Percentiles rank a stretch among this genome's conserved stretches.
These are phyloP conservation scores for Leucoma salicis DNA, from an alignment of 2,888 invertebrate genomes.

Conservation along the genomic window DNA sequence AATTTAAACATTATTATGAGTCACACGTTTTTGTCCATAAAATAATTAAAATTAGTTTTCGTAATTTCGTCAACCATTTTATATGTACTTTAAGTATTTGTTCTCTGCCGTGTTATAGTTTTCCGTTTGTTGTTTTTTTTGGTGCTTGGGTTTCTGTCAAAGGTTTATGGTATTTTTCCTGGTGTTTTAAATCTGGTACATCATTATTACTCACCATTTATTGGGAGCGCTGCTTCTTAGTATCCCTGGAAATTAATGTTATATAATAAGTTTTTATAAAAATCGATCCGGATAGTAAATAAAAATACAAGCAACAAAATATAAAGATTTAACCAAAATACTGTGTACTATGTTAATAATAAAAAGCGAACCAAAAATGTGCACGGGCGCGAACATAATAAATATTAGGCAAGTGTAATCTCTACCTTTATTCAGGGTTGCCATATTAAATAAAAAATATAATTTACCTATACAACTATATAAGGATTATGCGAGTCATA, in stretches of 20 bases:
- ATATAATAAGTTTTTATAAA: neutral
- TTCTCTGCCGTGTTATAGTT: constrained; percentile 32
- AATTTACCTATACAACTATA: too few species aligned
- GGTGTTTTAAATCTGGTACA: constrained; percentile 40
- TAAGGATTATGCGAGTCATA: too few species aligned
- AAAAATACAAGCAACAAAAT: constrained; percentile 23
- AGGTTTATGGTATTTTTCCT: constrained; percentile 21
- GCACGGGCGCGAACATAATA: constrained; percentile 25
- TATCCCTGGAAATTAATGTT: constrained; percentile 19
- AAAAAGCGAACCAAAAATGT: constrained; percentile 30
- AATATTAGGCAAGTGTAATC: constrained; percentile 5
- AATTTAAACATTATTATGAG: neutral
- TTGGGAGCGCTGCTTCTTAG: constrained; percentile 39
- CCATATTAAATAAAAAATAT: too few species aligned
- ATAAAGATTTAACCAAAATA: neutral
- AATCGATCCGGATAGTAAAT: neutral
- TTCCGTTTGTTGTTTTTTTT: constrained; percentile 17
- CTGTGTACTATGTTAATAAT: constrained; percentile 8
- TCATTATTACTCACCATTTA: constrained; percentile 44
- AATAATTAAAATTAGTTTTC: constrained; percentile 38
- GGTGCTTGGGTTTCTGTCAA: constrained; percentile 21
- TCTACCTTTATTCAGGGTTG: too few species aligned
- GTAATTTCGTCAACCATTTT: constrained; percentile 21
- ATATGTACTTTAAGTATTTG: constrained; percentile 32
- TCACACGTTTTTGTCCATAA: constrained; percentile 41